Conservation (phyloP, 2,113 vertebrate genomes). For the Trogon surrucura region DNA sequence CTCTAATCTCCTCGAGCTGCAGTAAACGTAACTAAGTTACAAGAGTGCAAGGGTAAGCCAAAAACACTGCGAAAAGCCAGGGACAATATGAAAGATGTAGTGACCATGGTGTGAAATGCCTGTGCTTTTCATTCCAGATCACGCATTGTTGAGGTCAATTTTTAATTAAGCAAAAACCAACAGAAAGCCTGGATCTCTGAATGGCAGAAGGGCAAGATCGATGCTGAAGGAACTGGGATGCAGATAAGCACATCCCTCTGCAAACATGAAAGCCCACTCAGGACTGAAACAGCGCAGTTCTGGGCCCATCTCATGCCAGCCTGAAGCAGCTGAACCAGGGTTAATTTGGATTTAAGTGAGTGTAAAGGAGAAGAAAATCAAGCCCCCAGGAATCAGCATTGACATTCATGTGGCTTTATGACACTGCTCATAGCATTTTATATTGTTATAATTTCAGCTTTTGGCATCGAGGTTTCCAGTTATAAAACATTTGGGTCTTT, state of each 20-base stretch:
- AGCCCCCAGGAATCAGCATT: background rate
- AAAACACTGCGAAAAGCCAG: background rate
- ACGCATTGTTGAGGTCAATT: background rate
- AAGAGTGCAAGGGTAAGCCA: background rate
- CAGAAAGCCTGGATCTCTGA: accelerated
- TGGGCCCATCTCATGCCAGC: background rate
- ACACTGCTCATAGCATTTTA: background rate
- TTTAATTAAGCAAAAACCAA: background rate
- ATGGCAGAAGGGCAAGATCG: background rate
- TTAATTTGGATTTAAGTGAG: background rate
- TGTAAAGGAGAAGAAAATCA: background rate
- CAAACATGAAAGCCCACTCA: background rate
- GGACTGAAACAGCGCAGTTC: background rate
- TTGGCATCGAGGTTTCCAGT: background rate
- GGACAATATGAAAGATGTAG: background rate
- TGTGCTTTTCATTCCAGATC: background rate
- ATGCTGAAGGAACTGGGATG: background rate
- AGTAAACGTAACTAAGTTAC: background rate
- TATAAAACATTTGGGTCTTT: background rate
- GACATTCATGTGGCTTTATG: background rate
- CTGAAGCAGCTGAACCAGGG: background rate
- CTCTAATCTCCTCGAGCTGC: background rate
- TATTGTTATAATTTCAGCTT: background rate
- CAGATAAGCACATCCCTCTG: background rate
- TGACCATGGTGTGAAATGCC: accelerated